phyloP scores from a whole-genome alignment of 2,113 vertebrate genomes.

The Ptyas mucosa region DNA sequence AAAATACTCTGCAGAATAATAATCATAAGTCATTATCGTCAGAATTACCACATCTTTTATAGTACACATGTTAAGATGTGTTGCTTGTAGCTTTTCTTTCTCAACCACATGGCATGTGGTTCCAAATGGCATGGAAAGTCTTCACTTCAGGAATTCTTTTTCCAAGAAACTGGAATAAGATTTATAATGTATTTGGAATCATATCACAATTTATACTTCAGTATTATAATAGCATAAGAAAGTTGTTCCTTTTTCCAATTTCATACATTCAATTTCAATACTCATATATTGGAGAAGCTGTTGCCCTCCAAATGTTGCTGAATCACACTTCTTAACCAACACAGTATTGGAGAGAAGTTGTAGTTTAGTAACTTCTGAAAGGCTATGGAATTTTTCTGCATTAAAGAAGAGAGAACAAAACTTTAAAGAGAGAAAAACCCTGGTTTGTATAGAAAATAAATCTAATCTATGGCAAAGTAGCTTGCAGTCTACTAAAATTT shows the following conservation, averaged over 20 bases:
- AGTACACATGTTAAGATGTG: background rate
- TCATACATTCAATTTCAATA: background rate
- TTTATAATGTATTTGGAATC: background rate
- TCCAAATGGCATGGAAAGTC: background rate
- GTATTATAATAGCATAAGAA: background rate
- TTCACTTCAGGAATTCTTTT: background rate
- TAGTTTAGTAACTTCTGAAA: background rate
- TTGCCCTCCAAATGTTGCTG: background rate
- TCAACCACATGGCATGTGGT: background rate
- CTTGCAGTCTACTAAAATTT: too few relatives aligned
- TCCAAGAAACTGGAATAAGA: background rate
- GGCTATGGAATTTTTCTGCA: background rate
- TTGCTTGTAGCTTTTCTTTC: accelerated
- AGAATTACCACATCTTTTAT: background rate
- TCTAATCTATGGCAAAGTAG: background rate
- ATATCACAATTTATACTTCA: background rate
- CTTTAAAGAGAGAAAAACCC: background rate
- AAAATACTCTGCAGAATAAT: background rate
- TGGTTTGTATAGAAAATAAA: background rate
- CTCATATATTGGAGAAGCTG: background rate
- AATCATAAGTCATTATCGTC: background rate
- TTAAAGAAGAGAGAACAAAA: background rate
- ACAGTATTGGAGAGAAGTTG: background rate
- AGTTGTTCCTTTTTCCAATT: background rate
- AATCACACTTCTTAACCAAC: background rate